These are phyloP conservation scores for Spheniscus humboldti DNA, from an alignment of 2,797 vertebrate species.

Conservation along the genomic window DNA sequence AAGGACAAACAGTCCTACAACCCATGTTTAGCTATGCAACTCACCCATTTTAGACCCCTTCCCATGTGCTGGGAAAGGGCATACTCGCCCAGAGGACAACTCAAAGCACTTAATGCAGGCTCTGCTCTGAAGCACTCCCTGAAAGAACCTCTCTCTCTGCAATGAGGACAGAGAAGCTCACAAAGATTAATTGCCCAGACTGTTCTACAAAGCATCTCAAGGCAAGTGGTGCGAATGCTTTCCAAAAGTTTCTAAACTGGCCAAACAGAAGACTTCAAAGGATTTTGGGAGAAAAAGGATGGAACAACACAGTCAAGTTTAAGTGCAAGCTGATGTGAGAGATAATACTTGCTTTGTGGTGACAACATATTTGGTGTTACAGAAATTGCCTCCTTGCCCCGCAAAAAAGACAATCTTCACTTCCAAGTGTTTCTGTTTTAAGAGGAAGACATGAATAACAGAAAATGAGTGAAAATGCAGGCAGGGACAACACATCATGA, in stretches of 20 bases:
- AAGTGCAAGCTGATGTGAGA: neutral
- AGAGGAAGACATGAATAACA: neutral
- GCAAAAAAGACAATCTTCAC: neutral
- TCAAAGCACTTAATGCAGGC: rapidly evolving
- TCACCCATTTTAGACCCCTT: neutral
- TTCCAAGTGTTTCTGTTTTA: neutral
- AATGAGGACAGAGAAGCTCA: neutral
- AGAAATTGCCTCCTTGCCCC: neutral
- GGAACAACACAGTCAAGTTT: neutral
- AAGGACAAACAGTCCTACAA: neutral
- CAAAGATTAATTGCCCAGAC: neutral
- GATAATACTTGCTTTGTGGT: neutral
- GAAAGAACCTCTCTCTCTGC: neutral
- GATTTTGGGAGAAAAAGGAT: neutral
- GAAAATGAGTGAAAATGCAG: neutral
- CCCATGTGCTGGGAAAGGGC: neutral
- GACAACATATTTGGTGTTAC: neutral
- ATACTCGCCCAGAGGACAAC: neutral
- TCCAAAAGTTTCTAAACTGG: neutral
- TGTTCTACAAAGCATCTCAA: neutral
- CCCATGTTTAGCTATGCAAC: neutral
- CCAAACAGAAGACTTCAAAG: neutral
- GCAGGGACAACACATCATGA: neutral
- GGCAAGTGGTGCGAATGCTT: rapidly evolving
- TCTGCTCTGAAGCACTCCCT: neutral